Percentiles rank a stretch among this genome's conserved stretches.
Conservation (phyloP, 2,888 invertebrate genomes). For the Linnaemya vulpina region DNA sequence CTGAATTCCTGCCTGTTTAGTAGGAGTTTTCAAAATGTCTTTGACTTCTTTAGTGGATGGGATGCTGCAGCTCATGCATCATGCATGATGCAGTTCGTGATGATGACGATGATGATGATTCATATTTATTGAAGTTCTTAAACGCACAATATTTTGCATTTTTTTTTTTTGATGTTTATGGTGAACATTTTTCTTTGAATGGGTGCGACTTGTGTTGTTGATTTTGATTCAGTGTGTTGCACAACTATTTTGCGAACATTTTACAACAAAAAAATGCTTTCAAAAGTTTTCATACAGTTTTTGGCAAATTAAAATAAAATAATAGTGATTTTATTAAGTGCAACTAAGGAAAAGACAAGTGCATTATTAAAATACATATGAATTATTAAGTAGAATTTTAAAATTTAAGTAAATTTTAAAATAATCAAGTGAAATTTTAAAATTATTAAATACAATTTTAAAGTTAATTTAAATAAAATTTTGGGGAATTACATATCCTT, state of each 20-base stretch:
- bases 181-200: slow-evolving; percentile 1
- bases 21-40: slow-evolving; percentile 42
- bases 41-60: slow-evolving; percentile 56
- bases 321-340: no score
- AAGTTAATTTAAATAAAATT: no score
- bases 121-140: slow-evolving; percentile 21
- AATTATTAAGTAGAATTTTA: no score
- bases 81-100: slow-evolving; percentile 21
- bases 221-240: slow-evolving; percentile 15
- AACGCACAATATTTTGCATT: slow-evolving; percentile 11
- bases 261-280: neutral
- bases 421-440: no score
- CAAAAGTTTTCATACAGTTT: neutral
- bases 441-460: no score
- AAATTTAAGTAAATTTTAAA: no score
- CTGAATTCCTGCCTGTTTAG: neutral
- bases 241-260: neutral
- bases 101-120: slow-evolving; percentile 40
- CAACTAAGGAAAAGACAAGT: no score
- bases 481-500: no score
- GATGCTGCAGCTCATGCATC: slow-evolving; percentile 13
- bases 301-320: neutral
- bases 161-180: neutral
- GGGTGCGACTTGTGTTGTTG: neutral
- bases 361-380: no score